These are phyloP conservation scores for Sigmodon hispidus DNA, from an alignment of 2,113 vertebrate genomes.

Conservation along the genomic window DNA sequence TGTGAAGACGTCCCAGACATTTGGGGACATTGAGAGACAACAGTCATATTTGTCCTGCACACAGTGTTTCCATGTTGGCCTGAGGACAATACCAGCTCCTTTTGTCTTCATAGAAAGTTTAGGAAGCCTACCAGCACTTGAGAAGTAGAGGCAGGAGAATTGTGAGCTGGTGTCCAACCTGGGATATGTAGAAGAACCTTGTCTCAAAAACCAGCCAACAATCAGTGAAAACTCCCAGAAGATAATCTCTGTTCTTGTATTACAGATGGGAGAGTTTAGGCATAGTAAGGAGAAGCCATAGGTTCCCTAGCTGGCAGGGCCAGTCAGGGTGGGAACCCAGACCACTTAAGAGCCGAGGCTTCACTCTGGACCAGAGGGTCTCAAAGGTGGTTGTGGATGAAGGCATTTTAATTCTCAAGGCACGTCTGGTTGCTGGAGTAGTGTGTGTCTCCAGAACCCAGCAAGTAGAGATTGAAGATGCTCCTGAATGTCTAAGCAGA, in stretches of 20 bases:
- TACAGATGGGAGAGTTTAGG: background rate
- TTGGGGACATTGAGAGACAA: background rate
- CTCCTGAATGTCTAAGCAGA: fast-evolving
- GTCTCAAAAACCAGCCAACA: background rate
- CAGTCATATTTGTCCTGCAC: fast-evolving
- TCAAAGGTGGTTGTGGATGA: background rate
- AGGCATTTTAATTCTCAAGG: background rate
- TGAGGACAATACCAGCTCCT: fast-evolving
- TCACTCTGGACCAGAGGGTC: background rate
- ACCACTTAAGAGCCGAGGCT: background rate
- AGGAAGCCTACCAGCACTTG: background rate
- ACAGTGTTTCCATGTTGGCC: background rate
- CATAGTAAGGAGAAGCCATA: background rate
- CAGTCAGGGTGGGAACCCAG: background rate
- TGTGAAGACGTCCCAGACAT: background rate
- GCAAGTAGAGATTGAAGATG: background rate
- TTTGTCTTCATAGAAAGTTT: background rate
- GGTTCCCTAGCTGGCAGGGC: background rate
- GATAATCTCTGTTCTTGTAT: background rate
- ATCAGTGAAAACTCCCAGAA: background rate
- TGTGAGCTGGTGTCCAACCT: background rate
- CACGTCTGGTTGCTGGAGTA: background rate
- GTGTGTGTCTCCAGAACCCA: background rate
- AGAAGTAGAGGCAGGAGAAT: background rate
- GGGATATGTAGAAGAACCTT: background rate